These are phyloP conservation scores for Bathynomus jamesi DNA, from an alignment of 1,140 invertebrate genomes.

Conservation along the genomic window DNA sequence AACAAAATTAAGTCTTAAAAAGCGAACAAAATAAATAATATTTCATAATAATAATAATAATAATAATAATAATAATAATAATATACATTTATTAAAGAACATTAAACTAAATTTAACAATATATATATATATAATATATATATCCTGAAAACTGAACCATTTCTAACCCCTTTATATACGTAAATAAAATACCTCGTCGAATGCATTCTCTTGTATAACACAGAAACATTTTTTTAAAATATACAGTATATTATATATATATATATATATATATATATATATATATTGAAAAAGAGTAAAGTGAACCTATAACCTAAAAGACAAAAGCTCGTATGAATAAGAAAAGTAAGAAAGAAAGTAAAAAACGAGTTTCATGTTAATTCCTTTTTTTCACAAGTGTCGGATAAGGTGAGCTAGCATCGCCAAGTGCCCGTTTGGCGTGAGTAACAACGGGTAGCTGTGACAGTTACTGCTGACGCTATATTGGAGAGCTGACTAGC, in stretches of 20 bases:
- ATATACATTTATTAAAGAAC: neutral
- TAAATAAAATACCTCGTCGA: too few relatives aligned
- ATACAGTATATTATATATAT: too few relatives aligned
- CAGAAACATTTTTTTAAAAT: too few relatives aligned
- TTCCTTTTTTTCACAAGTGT: neutral
- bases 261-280: constrained; percentile 3
- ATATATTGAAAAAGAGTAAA: neutral
- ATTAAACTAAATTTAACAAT: neutral
- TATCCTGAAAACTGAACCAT: too few relatives aligned
- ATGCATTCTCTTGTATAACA: too few relatives aligned
- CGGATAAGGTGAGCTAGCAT: neutral
- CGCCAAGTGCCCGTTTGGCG: neutral
- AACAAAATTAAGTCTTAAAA: too few relatives aligned
- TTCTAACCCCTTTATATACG: too few relatives aligned
- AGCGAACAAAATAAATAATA: too few relatives aligned
- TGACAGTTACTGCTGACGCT: neutral
- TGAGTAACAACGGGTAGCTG: neutral
- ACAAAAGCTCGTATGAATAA: constrained; percentile 1
- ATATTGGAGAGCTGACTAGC: neutral
- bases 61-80: too few relatives aligned
- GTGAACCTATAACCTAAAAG: neutral
- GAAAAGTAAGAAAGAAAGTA: neutral
- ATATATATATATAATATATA: neutral
- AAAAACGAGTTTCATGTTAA: neutral
- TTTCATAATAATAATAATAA: too few relatives aligned